phyloP scores from a whole-genome alignment of 2,113 vertebrate species.

The Boulengerochromis microlepis region DNA sequence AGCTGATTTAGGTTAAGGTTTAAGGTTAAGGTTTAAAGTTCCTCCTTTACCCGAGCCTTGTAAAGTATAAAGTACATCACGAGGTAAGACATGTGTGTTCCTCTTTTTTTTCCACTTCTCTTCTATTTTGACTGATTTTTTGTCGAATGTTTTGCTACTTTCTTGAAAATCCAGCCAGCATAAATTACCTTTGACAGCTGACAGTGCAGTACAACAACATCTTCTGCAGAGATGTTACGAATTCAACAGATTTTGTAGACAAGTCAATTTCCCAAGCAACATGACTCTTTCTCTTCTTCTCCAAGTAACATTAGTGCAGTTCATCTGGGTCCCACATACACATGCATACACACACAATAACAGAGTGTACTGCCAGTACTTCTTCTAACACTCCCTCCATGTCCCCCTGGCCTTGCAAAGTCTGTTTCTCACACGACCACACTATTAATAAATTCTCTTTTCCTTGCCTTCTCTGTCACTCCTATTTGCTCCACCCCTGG shows the following conservation, averaged over 20 bases:
- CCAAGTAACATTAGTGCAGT: slow-evolving; percentile 60
- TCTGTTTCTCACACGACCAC: slow-evolving; percentile 53
- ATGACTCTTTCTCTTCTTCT: slow-evolving; percentile 55
- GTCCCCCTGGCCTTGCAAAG: slow-evolving; percentile 60
- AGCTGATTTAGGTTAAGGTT: not conserved
- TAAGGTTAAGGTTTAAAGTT: not conserved
- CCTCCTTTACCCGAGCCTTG: not conserved
- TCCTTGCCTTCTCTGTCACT: not conserved
- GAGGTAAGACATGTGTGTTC: not conserved
- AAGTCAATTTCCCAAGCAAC: slow-evolving; percentile 51
- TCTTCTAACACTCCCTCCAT: slow-evolving; percentile 51
- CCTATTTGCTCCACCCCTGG: not conserved
- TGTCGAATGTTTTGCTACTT: not conserved
- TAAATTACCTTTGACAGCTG: not conserved
- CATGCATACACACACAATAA: slow-evolving; percentile 48
- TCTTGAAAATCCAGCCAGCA: not conserved
- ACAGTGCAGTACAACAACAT: not conserved
- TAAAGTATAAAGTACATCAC: not conserved
- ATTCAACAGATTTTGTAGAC: slow-evolving; percentile 40
- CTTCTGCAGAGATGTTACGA: slow-evolving; percentile 6
- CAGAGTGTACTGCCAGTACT: slow-evolving; percentile 61
- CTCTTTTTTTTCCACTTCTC: not conserved
- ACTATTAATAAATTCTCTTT: slow-evolving; percentile 34
- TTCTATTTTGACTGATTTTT: not conserved
- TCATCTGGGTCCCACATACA: slow-evolving; percentile 62